phyloP scores from a whole-genome alignment of 2,888 invertebrate species.

The Tetragonula carbonaria region DNA sequence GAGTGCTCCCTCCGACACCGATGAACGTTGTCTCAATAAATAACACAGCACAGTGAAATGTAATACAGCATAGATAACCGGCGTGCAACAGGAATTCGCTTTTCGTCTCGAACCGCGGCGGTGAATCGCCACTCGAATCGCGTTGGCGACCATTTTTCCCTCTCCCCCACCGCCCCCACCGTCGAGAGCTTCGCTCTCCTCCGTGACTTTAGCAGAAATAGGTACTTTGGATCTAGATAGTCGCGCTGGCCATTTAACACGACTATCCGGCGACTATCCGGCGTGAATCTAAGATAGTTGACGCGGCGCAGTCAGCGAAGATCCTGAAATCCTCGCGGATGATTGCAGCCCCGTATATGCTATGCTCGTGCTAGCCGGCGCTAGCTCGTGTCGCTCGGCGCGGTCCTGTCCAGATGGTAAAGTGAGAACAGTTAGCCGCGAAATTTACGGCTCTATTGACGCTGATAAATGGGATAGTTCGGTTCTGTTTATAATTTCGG shows the following conservation, averaged over 20 bases:
- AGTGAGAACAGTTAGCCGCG: slow-evolving; percentile 63
- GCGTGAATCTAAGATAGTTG: slow-evolving; percentile 55
- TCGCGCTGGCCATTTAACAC: slow-evolving; percentile 55
- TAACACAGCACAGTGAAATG: slow-evolving; percentile 43
- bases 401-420: slow-evolving; percentile 55
- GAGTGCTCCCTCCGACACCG: slow-evolving; percentile 3
- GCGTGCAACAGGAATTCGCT: slow-evolving; percentile 45
- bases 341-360: slow-evolving; percentile 40
- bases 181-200: too few species aligned
- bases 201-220: slow-evolving; percentile 30
- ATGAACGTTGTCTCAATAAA: slow-evolving; percentile 40
- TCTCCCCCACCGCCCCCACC: neutral
- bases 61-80: slow-evolving; percentile 52
- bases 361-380: slow-evolving; percentile 1
- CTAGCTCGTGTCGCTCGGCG: neutral
- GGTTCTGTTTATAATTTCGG: slow-evolving; percentile 68
- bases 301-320: slow-evolving; percentile 43
- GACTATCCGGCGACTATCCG: slow-evolving; percentile 32
- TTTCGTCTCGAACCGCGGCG: slow-evolving; percentile 20
- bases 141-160: slow-evolving; percentile 1
- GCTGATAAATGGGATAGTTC: slow-evolving; percentile 68
- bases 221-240: slow-evolving; percentile 59
- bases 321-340: slow-evolving; percentile 55
- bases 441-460: slow-evolving; percentile 69
- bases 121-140: slow-evolving; percentile 25